Conservation (phyloP, 2,888 invertebrate genomes). For the Halictus quadricinctus region DNA sequence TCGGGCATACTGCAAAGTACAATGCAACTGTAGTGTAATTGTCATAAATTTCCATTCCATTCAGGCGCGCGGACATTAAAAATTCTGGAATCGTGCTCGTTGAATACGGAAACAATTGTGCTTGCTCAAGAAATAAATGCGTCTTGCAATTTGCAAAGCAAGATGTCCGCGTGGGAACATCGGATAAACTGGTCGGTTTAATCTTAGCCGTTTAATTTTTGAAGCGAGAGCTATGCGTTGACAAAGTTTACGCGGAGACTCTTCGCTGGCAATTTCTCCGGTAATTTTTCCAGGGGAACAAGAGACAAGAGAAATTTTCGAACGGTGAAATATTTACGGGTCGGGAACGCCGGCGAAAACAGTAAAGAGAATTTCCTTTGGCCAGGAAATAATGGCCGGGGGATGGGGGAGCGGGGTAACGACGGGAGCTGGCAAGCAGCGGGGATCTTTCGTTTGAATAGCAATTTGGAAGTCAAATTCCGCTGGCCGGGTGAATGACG, state of each 20-base stretch:
- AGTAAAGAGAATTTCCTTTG: conserved; percentile 10
- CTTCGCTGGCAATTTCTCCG: background rate
- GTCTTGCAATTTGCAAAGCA: background rate
- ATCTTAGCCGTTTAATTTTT: conserved; percentile 1
- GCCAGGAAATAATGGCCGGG: background rate
- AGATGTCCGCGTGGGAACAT: background rate
- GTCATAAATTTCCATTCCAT: background rate
- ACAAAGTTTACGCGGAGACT: background rate
- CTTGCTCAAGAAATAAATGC: background rate
- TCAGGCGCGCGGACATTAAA: background rate
- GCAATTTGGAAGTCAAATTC: conserved; percentile 58
- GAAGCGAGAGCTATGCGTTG: background rate
- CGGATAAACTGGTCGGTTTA: background rate
- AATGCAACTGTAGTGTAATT: too few species aligned
- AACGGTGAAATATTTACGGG: conserved; percentile 19
- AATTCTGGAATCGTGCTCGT: background rate
- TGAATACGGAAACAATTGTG: background rate
- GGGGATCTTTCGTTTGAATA: conserved; percentile 1
- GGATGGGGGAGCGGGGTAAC: background rate
- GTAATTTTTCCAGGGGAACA: background rate
- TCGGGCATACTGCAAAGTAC: too few species aligned
- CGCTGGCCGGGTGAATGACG: conserved; percentile 14
- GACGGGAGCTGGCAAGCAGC: background rate
- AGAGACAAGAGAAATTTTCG: background rate
- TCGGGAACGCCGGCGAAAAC: background rate